A percentile compares a stretch with the other conserved stretches of the same genome.
Conservation (phyloP, 2,113 vertebrate genomes). For the Oryzias celebensis region DNA sequence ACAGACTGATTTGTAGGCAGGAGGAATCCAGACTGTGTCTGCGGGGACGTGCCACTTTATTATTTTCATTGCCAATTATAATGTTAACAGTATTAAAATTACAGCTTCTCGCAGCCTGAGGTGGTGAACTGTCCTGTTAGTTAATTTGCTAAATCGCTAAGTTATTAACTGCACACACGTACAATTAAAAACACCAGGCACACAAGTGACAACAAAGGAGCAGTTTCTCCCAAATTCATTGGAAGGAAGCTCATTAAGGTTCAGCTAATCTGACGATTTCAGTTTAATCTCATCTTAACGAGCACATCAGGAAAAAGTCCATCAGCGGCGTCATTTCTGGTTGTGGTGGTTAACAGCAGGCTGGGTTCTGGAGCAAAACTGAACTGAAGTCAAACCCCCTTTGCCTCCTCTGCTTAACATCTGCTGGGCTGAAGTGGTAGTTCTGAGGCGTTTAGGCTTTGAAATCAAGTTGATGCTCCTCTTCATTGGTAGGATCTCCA, state of each 20-base stretch:
- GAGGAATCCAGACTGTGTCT: not conserved
- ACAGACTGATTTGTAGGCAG: not conserved
- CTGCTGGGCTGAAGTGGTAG: conserved; percentile 1
- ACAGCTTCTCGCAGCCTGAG: not conserved
- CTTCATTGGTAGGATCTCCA: not conserved
- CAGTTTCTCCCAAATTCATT: not conserved
- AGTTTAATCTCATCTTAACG: too few relatives aligned
- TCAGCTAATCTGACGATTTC: too few relatives aligned
- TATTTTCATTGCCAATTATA: not conserved
- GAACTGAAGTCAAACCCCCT: too few relatives aligned
- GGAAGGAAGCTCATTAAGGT: too few relatives aligned
- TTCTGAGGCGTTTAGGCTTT: not conserved
- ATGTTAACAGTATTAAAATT: conserved; percentile 3
- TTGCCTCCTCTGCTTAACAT: too few relatives aligned
- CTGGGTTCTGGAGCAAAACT: too few relatives aligned
- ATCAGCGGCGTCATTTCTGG: too few relatives aligned
- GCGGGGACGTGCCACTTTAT: not conserved
- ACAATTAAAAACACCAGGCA: not conserved
- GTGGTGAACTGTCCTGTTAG: not conserved
- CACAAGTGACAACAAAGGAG: not conserved
- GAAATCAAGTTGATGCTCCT: not conserved
- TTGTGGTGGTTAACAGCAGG: too few relatives aligned
- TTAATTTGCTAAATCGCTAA: conserved; percentile 1
- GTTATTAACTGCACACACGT: not conserved
- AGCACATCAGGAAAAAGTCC: too few relatives aligned